Conservation (phyloP, 2,113 vertebrate genomes). For the Lasiurus borealis region DNA sequence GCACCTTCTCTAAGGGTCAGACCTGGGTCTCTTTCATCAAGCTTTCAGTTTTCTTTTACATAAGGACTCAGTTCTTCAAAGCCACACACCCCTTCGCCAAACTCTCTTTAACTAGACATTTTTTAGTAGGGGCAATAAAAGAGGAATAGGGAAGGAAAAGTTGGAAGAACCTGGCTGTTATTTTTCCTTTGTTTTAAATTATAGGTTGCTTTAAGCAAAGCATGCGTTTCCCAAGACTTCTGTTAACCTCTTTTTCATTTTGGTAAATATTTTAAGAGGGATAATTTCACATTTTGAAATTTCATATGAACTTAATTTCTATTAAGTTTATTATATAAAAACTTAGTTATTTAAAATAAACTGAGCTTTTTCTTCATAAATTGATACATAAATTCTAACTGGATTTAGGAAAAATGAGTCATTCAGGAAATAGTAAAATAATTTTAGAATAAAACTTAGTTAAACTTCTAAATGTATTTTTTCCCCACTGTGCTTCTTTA, state of each 20-base stretch:
- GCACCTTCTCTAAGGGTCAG: background rate
- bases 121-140: background rate
- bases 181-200: conserved; percentile 33
- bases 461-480: conserved; percentile 35
- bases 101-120: background rate
- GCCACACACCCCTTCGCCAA: background rate
- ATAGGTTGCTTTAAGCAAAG: background rate
- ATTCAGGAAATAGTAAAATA: conserved; percentile 40
- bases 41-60: background rate
- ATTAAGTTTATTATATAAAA: background rate
- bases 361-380: background rate
- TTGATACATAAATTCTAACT: conserved; percentile 27
- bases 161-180: background rate
- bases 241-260: conserved; percentile 15
- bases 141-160: background rate
- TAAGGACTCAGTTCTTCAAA: background rate
- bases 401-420: conserved; percentile 31
- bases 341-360: conserved; percentile 25
- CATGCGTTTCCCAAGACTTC: background rate
- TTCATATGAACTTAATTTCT: background rate
- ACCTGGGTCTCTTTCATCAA: background rate
- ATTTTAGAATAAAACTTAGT: conserved; percentile 56
- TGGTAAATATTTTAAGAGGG: background rate
- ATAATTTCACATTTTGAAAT: conserved; percentile 29
- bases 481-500: conserved; percentile 26